Percentiles rank a stretch among this genome's conserved stretches.
phyloP scores from a whole-genome alignment of 1,140 invertebrate species.

The Nymphalis io region DNA sequence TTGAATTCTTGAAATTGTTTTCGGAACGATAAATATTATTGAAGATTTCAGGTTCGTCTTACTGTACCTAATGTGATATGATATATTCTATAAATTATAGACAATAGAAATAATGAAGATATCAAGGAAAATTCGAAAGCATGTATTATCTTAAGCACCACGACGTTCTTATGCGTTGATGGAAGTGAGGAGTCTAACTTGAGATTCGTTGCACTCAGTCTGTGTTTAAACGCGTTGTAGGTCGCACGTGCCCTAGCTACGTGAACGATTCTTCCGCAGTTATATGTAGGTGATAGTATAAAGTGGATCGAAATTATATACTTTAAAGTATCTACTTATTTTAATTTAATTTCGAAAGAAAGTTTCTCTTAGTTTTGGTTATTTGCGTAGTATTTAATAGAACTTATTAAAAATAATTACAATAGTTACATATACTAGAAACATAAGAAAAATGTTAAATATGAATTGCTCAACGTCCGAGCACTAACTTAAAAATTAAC shows the following conservation, averaged over 20 bases:
- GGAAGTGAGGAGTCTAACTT: not conserved
- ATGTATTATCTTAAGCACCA: constrained; percentile 8
- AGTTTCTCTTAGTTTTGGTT: not conserved
- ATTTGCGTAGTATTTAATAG: too few relatives aligned
- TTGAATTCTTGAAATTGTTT: too few relatives aligned
- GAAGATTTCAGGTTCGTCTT: too few relatives aligned
- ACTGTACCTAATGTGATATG: too few relatives aligned
- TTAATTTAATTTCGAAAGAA: not conserved
- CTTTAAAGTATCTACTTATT: not conserved
- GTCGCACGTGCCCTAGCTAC: not conserved
- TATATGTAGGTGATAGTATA: constrained; percentile 15
- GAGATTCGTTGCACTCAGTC: constrained; percentile 11
- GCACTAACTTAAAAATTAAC: too few relatives aligned
- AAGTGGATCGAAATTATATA: not conserved
- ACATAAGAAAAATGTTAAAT: too few relatives aligned
- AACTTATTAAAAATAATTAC: too few relatives aligned
- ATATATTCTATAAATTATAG: not conserved
- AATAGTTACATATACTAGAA: too few relatives aligned
- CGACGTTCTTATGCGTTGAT: not conserved
- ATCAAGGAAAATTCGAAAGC: not conserved
- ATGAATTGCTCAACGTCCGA: too few relatives aligned
- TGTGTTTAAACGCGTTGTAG: not conserved
- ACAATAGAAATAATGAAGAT: not conserved
- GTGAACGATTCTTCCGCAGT: not conserved
- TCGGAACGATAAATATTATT: too few relatives aligned